Percentiles rank a stretch among this genome's conserved stretches.
phyloP scores from a whole-genome alignment of 2,113 vertebrate genomes.

The Tyrannus savana region DNA sequence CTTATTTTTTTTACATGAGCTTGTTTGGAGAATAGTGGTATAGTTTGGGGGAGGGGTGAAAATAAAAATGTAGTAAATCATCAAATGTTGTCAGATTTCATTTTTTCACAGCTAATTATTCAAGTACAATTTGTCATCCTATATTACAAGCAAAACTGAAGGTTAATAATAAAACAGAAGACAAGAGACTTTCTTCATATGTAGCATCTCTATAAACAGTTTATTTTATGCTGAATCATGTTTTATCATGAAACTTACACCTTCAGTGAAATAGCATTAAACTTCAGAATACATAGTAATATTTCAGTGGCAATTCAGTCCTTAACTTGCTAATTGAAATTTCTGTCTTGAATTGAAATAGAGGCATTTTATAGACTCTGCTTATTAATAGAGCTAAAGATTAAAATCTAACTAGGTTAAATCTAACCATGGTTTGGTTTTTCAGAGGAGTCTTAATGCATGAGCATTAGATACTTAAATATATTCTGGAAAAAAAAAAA shows the following conservation, averaged over 20 bases:
- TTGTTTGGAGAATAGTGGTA: neutral
- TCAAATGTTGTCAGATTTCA: neutral
- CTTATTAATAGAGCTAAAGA: neutral
- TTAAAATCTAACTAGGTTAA: constrained; percentile 10
- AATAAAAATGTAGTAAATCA: neutral
- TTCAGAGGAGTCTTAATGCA: neutral
- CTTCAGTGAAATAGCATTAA: neutral
- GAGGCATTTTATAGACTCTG: neutral
- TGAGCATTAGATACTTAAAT: neutral
- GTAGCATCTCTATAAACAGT: neutral
- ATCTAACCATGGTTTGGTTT: constrained; percentile 11
- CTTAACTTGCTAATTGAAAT: constrained; percentile 18
- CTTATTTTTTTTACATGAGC: neutral
- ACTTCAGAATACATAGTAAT: neutral
- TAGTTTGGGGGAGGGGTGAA: neutral
- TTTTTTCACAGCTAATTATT: neutral
- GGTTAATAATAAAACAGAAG: neutral
- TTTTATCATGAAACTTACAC: neutral
- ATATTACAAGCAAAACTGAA: neutral
- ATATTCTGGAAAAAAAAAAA: neutral
- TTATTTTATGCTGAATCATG: neutral
- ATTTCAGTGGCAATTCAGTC: constrained; percentile 3
- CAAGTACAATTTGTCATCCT: neutral
- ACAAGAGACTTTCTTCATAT: neutral
- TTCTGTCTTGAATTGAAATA: constrained; percentile 25